Evolutionary conservation across 2,888 invertebrate species (phyloP).

Genomic region (Oegoconia quadripuncta): DNA sequence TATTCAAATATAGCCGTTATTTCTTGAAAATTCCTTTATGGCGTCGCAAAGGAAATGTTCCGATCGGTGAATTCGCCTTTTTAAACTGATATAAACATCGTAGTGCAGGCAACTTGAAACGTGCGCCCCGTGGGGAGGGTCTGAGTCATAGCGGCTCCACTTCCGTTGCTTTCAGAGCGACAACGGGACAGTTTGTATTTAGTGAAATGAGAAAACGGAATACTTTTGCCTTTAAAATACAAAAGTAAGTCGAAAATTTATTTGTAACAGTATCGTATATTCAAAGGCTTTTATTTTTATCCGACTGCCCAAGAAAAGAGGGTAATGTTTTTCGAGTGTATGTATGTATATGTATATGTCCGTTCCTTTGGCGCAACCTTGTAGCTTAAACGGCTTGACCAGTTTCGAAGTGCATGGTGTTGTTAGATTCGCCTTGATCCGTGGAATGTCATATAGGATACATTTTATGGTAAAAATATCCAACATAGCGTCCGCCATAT

Average conservation of each 20-base stretch:
- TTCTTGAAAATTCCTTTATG: constrained; percentile 55
- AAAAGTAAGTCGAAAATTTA: background rate
- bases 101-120: constrained; percentile 5
- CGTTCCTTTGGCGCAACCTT: too few species aligned
- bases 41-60: constrained; percentile 46
- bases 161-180: constrained; percentile 46
- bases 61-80: constrained; percentile 59
- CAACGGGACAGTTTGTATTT: constrained; percentile 14
- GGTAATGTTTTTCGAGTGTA: too few species aligned
- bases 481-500: too few species aligned
- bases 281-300: too few species aligned
- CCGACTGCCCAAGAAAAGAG: too few species aligned
- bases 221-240: background rate
- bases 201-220: constrained; percentile 1
- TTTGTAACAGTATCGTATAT: background rate
- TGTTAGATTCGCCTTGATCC: too few species aligned
- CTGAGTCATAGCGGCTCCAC: constrained; percentile 43
- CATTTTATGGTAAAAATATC: too few species aligned
- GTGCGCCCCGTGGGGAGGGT: constrained; percentile 32
- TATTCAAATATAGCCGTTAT: constrained; percentile 51
- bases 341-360: too few species aligned
- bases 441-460: too few species aligned
- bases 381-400: too few species aligned
- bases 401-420: too few species aligned
- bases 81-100: constrained; percentile 64